Base-by-base conservation (phyloP, 1,140 invertebrate species). In the Diorhabda elongata region DNA sequence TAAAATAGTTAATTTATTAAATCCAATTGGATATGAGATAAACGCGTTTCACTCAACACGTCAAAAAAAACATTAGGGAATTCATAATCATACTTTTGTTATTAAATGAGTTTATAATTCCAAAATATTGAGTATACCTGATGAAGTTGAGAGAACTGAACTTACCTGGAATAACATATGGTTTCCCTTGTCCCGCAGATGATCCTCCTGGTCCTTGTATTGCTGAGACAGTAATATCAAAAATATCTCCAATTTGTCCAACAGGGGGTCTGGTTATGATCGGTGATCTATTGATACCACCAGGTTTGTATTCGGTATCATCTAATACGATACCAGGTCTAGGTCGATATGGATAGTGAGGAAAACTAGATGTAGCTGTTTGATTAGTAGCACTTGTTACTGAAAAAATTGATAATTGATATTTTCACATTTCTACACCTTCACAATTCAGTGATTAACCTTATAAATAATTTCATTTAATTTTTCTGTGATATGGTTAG, bases 181-280 rank as follows among this genome's bases (percentile, higher is more conserved):
- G 84, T 72, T 84, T 82, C 26, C 84, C 85, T 58, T 81, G 81
- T 5, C 80, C 79, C 2, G 83, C 81, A 43, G 80, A 80, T 8
- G 83, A 82, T 5, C 84, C 82, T 8, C 90, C 90, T 0, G 90
- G 90, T 58, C 92, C 92, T 78, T 96, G 93, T 63, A 94, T 90
- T 3, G 92, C 93, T 0, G 92, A 93, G 1, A 96, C 89, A 0
- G 93, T 94, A 0, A 96, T 89, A 74, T 96, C 93, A 77, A 96
- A 95, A 43, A 94, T 90, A 76, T 96, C 92, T 3, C 92, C 91
- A 69, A 77, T 82, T 70, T 76, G 84, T 61, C 78, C 83, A 44
- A 76, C 58, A 62, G 74, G 77, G n/a, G 78, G 78, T 65, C 74
- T 75, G 3, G 80, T 81, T 5, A 79, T 64, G n/a, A 81, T 78